Evolutionary conservation across 2,888 invertebrate species (phyloP).

Genomic region (Sylvicola cinctus): DNA sequence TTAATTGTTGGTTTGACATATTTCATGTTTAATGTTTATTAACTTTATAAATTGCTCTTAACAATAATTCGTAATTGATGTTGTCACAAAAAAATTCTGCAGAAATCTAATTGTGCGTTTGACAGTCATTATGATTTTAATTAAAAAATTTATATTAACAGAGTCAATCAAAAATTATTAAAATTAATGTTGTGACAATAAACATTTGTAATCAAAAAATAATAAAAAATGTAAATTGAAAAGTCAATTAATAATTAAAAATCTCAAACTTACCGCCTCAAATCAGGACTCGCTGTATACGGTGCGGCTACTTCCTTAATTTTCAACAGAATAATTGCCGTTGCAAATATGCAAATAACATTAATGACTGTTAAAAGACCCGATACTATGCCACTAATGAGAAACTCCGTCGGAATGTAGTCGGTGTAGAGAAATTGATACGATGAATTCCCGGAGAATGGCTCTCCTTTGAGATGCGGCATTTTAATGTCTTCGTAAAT

Average conservation of each 20-base stretch:
- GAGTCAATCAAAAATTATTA: too few species aligned
- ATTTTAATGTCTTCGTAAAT: constrained; percentile 45
- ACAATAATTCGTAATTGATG: too few species aligned
- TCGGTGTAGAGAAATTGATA: constrained; percentile 49
- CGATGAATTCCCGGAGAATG: constrained; percentile 36
- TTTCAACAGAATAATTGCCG: constrained; percentile 59
- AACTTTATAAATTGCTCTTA: too few species aligned
- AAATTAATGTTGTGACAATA: too few species aligned
- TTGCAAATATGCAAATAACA: constrained; percentile 63
- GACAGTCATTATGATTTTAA: too few species aligned
- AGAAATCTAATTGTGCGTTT: too few species aligned
- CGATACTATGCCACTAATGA: constrained; percentile 59
- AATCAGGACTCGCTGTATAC: constrained; percentile 50
- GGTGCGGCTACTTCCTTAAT: constrained; percentile 72
- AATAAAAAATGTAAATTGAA: too few species aligned
- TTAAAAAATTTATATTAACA: too few species aligned
- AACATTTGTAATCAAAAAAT: too few species aligned
- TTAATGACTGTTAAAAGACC: constrained; percentile 61
- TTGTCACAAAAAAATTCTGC: too few species aligned
- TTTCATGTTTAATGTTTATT: too few species aligned
- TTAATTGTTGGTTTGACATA: too few species aligned
- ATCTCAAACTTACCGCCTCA: constrained; percentile 30
- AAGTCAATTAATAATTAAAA: neutral
- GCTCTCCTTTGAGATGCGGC: constrained; percentile 47
- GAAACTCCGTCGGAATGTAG: constrained; percentile 55